Evolutionary conservation across 2,888 invertebrate genomes (phyloP).

Genomic region (Thumatha senex): DNA sequence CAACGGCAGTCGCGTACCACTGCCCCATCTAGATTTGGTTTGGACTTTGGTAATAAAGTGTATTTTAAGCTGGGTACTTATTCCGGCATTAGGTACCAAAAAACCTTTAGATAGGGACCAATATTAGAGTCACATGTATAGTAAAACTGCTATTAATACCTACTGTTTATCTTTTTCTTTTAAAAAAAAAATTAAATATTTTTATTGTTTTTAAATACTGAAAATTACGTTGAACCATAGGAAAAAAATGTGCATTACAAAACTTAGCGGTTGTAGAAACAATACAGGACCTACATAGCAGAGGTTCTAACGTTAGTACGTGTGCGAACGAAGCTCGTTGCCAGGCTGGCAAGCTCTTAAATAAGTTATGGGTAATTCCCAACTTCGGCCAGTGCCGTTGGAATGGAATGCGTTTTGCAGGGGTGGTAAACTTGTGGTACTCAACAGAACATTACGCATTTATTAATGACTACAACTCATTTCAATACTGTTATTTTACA

Average conservation of each 20-base stretch:
- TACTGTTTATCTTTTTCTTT: no score
- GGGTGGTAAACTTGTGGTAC: conserved; percentile 29
- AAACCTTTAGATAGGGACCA: no score
- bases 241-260: conserved; percentile 2
- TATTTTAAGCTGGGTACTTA: no score
- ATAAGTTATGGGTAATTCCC: conserved; percentile 67
- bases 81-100: no score
- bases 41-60: no score
- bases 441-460: not conserved
- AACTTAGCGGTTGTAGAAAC: conserved; percentile 35
- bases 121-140: no score
- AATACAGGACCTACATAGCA: conserved; percentile 30
- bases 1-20: no score
- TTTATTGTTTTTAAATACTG: no score
- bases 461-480: not conserved
- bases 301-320: conserved; percentile 23
- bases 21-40: no score
- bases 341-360: conserved; percentile 46
- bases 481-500: not conserved
- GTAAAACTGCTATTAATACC: no score
- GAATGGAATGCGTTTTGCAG: conserved; percentile 56
- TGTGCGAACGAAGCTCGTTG: conserved; percentile 37
- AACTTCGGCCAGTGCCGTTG: conserved; percentile 49
- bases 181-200: no score
- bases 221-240: no score